These are phyloP conservation scores for Drosophila nannoptera DNA, from an alignment of 1,140 invertebrate species.

Conservation along the genomic window DNA sequence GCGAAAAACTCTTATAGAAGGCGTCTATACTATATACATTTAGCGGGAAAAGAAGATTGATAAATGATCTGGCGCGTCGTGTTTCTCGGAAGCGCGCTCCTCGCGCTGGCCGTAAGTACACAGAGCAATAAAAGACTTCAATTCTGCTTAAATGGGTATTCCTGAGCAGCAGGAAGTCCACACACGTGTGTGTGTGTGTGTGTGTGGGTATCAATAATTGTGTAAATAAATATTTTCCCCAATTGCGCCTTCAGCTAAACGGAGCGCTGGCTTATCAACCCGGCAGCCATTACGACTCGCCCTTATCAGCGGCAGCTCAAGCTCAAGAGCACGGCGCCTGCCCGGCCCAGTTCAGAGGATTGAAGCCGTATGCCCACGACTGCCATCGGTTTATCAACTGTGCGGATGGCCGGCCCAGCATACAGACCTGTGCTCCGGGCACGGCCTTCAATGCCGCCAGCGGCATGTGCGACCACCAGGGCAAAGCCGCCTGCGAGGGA, in stretches of 20 bases:
- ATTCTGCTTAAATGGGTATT: conserved; percentile 4
- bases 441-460: conserved; percentile 84
- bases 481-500: conserved; percentile 27
- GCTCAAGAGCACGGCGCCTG: conserved; percentile 78
- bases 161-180: conserved; percentile 12
- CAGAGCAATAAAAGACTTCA: background rate
- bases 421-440: conserved; percentile 84
- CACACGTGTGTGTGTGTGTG: too few species aligned
- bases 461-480: conserved; percentile 83
- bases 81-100: conserved; percentile 32
- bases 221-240: conserved; percentile 1
- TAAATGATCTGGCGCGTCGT: conserved; percentile 21
- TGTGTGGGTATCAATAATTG: background rate
- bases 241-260: conserved; percentile 58
- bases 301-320: conserved; percentile 52
- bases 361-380: conserved; percentile 82
- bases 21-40: conserved; percentile 18
- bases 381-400: conserved; percentile 86
- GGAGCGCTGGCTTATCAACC: conserved; percentile 59
- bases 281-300: conserved; percentile 41
- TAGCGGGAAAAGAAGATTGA: background rate
- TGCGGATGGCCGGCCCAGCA: conserved; percentile 81
- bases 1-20: conserved; percentile 11
- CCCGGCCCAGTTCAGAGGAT: conserved; percentile 81
- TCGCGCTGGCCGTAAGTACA: conserved; percentile 31